These are phyloP conservation scores for Forbesichthys papilliferus DNA, from an alignment of 2,113 vertebrate genomes.

Conservation along the genomic window DNA sequence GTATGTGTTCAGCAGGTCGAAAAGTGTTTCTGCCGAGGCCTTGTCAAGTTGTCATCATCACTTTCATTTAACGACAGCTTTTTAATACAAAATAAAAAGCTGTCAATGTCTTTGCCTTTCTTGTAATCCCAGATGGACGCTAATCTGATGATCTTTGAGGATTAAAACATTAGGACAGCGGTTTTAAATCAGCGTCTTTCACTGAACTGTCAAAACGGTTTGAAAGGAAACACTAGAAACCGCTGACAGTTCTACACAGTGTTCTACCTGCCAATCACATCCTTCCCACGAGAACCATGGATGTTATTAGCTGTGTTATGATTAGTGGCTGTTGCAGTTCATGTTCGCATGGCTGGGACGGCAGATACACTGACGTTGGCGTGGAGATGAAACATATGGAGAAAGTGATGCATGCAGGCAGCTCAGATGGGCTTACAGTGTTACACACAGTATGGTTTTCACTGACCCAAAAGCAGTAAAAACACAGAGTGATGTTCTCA, in stretches of 20 bases:
- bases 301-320: constrained; percentile 60
- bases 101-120: constrained; percentile 37
- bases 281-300: constrained; percentile 53
- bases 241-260: constrained; percentile 37
- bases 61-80: constrained; percentile 40
- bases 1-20: constrained; percentile 61
- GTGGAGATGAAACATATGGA: constrained; percentile 47
- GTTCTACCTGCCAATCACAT: constrained; percentile 51
- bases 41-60: constrained; percentile 61
- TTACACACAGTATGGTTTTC: constrained; percentile 18
- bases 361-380: constrained; percentile 7
- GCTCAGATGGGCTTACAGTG: constrained; percentile 47
- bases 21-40: constrained; percentile 56
- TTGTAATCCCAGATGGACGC: constrained; percentile 55
- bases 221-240: constrained; percentile 28
- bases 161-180: constrained; percentile 37
- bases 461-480: constrained; percentile 39
- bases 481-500: neutral
- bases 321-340: constrained; percentile 57
- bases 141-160: constrained; percentile 49
- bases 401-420: constrained; percentile 41
- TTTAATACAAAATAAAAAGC: constrained; percentile 10
- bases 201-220: constrained; percentile 18
- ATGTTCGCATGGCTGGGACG: constrained; percentile 39
- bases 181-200: constrained; percentile 40